Percentiles rank a stretch among this genome's conserved stretches.
These are phyloP conservation scores for Camponotus pennsylvanicus DNA, from an alignment of 1,140 invertebrate species.

Conservation along the genomic window DNA sequence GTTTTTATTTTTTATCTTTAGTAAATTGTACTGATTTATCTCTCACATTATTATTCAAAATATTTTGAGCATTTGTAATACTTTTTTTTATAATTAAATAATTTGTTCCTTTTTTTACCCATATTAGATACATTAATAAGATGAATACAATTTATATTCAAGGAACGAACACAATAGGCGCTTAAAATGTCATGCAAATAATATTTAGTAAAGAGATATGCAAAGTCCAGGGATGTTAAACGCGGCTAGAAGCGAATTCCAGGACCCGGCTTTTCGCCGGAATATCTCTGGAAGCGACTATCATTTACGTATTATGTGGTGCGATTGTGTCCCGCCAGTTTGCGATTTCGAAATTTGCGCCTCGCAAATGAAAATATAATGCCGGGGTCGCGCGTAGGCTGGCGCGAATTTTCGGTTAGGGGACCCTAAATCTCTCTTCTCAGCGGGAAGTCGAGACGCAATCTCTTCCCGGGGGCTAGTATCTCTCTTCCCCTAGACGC, in stretches of 20 bases:
- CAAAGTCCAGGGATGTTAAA: conserved; percentile 27
- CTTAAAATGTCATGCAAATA: neutral
- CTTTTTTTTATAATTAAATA: neutral
- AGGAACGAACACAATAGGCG: conserved; percentile 20
- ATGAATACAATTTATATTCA: conserved; percentile 24
- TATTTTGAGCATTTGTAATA: neutral
- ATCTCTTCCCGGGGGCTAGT: conserved; percentile 76
- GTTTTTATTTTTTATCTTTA: neutral
- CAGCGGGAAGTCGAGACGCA: conserved; percentile 83
- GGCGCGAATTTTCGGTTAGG: conserved; percentile 80
- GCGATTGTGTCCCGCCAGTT: conserved; percentile 61
- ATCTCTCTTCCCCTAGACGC: conserved; percentile 73
- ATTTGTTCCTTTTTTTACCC: neutral
- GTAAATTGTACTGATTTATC: neutral
- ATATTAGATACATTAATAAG: conserved; percentile 9
- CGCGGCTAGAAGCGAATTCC: conserved; percentile 46
- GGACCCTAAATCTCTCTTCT: conserved; percentile 82
- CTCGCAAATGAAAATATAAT: conserved; percentile 80
- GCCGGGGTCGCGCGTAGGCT: conserved; percentile 67
- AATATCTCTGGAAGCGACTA: conserved; percentile 38
- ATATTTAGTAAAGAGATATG: conserved; percentile 41
- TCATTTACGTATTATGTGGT: conserved; percentile 67
- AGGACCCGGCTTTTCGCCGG: conserved; percentile 21
- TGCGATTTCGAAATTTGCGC: conserved; percentile 72
- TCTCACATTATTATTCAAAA: neutral